A percentile compares a stretch with the other conserved stretches of the same genome.
Conservation (phyloP, 2,888 invertebrate species). For the Diploptera punctata region DNA sequence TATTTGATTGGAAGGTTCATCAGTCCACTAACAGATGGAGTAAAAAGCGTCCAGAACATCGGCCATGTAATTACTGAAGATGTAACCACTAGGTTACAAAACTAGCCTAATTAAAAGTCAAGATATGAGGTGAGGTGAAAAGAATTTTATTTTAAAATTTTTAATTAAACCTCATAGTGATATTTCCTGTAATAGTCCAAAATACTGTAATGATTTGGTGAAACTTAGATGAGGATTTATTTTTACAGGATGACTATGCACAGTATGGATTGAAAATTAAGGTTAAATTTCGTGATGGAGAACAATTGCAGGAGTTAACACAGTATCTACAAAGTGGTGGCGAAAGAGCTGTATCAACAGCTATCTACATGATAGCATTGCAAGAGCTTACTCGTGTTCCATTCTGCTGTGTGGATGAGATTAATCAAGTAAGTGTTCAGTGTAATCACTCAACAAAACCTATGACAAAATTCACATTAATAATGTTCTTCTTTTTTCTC, state of each 20-base stretch:
- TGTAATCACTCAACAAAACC: not conserved
- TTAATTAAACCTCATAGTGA: too few species aligned
- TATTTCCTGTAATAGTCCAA: too few species aligned
- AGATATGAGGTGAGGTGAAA: too few species aligned
- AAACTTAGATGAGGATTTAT: too few species aligned
- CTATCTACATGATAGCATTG: conserved; percentile 88
- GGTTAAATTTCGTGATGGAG: conserved; percentile 84
- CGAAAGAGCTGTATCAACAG: conserved; percentile 92
- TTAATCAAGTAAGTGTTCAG: conserved; percentile 67
- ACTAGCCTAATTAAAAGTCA: too few species aligned
- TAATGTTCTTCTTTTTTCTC: conserved; percentile 7
- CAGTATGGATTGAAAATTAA: conserved; percentile 86
- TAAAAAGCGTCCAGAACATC: too few species aligned
- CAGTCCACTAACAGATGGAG: too few species aligned
- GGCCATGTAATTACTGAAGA: too few species aligned
- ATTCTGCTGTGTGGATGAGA: conserved; percentile 75
- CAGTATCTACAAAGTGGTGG: conserved; percentile 92
- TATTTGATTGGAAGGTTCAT: too few species aligned
- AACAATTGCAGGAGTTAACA: conserved; percentile 80
- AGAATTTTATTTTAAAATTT: too few species aligned
- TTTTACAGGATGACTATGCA: conserved; percentile 53
- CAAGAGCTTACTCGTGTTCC: conserved; percentile 91
- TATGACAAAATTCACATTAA: not conserved
- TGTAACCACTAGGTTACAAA: too few species aligned
- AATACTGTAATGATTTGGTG: too few species aligned